A percentile compares a stretch with the other conserved stretches of the same genome.
These are phyloP conservation scores for Ariopsis seemanni DNA, from an alignment of 2,113 vertebrate species.

Conservation along the genomic window DNA sequence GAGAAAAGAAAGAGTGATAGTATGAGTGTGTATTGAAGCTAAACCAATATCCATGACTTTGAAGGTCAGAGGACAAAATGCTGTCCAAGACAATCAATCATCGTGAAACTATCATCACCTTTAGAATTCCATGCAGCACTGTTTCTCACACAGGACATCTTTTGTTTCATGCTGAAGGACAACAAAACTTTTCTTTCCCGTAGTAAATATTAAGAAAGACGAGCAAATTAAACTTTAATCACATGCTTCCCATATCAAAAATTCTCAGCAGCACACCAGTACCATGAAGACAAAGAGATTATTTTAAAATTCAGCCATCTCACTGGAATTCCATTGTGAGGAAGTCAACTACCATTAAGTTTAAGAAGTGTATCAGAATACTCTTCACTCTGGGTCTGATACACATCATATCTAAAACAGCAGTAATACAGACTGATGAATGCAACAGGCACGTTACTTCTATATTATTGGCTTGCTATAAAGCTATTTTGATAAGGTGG, in stretches of 20 bases:
- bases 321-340: conserved; percentile 19
- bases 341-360: neutral
- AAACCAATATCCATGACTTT: conserved; percentile 28
- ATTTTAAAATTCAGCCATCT: conserved; percentile 1
- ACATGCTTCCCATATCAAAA: conserved; percentile 8
- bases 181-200: conserved; percentile 25
- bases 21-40: neutral
- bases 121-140: neutral
- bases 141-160: neutral
- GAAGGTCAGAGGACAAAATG: conserved; percentile 39
- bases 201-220: conserved; percentile 11
- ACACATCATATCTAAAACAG: neutral
- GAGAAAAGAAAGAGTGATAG: conserved; percentile 4
- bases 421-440: conserved; percentile 3
- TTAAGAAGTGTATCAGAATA: neutral
- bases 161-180: conserved; percentile 41
- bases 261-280: neutral
- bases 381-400: neutral
- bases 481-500: neutral
- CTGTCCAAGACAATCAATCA: conserved; percentile 38
- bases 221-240: conserved; percentile 32
- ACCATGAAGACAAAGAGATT: neutral
- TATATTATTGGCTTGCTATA: neutral
- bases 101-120: conserved; percentile 28
- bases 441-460: neutral